Conservation (phyloP, 2,113 vertebrate species). For the Pedetes capensis region DNA sequence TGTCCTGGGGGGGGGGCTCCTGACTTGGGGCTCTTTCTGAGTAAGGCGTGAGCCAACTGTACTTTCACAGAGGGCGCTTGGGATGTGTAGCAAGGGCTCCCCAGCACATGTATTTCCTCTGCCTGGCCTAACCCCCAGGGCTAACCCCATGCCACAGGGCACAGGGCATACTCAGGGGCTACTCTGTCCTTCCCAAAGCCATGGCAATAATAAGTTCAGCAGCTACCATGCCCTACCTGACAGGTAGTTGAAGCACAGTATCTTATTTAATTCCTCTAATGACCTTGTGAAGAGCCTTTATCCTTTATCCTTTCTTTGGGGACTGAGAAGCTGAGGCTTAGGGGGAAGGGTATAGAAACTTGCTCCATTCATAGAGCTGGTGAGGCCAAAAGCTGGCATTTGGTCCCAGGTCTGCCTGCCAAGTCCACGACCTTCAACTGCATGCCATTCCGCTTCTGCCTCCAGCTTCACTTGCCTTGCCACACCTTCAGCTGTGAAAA, state of each 20-base stretch:
- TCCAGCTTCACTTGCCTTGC: not conserved
- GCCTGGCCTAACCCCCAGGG: not conserved
- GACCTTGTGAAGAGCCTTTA: not conserved
- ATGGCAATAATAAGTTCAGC: not conserved
- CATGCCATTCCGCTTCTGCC: no score
- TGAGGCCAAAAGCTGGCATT: not conserved
- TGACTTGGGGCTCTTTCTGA: conserved; percentile 1
- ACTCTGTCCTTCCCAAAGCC: not conserved
- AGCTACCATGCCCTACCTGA: not conserved
- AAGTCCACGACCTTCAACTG: not conserved
- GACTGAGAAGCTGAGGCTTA: not conserved
- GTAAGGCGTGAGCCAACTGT: not conserved
- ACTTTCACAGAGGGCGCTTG: not conserved
- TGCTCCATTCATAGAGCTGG: not conserved
- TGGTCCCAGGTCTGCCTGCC: not conserved
- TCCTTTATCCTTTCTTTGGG: not conserved
- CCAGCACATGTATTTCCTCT: not conserved
- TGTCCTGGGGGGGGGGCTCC: conserved; percentile 47
- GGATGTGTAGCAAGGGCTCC: not conserved
- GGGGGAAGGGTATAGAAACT: not conserved
- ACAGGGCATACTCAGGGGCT: not conserved
- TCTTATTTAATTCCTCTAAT: not conserved
- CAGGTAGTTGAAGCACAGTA: not conserved
- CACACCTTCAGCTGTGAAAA: not conserved
- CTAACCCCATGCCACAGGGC: not conserved